These are phyloP conservation scores for Hippotragus niger DNA, from an alignment of 2,113 vertebrate genomes.

Conservation along the genomic window DNA sequence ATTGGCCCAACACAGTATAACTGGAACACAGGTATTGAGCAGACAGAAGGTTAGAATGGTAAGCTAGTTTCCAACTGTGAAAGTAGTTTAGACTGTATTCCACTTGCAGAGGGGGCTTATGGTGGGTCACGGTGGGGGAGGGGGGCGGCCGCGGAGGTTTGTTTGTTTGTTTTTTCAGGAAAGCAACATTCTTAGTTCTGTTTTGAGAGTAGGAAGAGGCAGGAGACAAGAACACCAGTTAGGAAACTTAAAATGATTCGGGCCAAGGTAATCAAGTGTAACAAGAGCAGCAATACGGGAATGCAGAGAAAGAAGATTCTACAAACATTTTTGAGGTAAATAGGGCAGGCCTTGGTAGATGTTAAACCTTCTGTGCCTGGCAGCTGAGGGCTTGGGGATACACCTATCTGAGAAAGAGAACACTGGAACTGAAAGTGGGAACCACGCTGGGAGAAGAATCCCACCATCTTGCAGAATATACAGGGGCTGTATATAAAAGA, in stretches of 20 bases:
- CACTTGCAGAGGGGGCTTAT: neutral
- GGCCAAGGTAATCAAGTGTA: neutral
- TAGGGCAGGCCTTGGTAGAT: neutral
- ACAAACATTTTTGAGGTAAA: neutral
- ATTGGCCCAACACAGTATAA: neutral
- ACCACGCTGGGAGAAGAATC: neutral
- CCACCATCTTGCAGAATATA: neutral
- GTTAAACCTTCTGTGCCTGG: neutral
- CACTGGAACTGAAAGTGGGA: neutral
- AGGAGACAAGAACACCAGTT: constrained; percentile 15
- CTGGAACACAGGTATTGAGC: neutral
- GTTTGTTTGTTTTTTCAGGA: neutral
- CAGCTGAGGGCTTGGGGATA: neutral
- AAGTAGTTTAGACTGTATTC: neutral
- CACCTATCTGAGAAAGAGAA: neutral
- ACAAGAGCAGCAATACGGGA: neutral
- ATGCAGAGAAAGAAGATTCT: neutral
- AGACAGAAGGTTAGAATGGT: neutral
- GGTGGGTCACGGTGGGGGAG: rapidly evolving
- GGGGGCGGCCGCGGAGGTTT: neutral
- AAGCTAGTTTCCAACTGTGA: neutral
- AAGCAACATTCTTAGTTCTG: neutral
- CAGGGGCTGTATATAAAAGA: neutral
- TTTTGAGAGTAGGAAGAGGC: neutral
- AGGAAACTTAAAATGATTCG: constrained; percentile 36